Conservation (phyloP, 64 coral and sea anemone species). For the Porites australiensis region DNA sequence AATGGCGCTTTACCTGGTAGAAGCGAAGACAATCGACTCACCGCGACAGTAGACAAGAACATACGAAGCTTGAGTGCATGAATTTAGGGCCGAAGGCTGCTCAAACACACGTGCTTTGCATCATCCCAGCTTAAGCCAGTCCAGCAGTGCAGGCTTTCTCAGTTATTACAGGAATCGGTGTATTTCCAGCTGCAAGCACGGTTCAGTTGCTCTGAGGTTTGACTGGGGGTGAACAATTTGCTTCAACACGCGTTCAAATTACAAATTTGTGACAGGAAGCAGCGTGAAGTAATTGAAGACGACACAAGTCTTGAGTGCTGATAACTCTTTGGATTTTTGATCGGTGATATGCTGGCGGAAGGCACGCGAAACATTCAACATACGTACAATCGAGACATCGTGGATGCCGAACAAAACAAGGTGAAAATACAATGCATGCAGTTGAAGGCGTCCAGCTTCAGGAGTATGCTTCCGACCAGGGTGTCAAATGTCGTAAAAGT, state of each 20-base stretch:
- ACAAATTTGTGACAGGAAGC: constrained; percentile 16
- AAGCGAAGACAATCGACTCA: constrained; percentile 16
- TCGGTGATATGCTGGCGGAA: background rate
- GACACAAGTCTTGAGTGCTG: background rate
- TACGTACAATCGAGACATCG: no score
- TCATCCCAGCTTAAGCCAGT: background rate
- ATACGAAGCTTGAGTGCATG: background rate
- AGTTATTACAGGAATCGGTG: background rate
- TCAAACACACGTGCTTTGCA: background rate
- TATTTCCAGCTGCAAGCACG: background rate
- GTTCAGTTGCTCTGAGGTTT: background rate
- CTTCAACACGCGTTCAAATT: background rate
- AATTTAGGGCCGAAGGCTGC: background rate
- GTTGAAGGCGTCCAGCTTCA: no score
- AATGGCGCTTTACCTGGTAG: background rate
- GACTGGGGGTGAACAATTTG: background rate
- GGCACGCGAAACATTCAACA: constrained; percentile 15
- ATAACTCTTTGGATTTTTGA: background rate
- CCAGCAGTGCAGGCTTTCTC: background rate
- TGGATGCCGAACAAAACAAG: no score
- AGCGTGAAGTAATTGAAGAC: constrained; percentile 25
- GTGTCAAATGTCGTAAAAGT: no score
- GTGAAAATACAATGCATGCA: no score
- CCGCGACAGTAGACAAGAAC: background rate
- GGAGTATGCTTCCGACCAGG: no score